A percentile compares a stretch with the other conserved stretches of the same genome.
Conservation (phyloP, 1,140 invertebrate species). For the Laupala kohalensis region DNA sequence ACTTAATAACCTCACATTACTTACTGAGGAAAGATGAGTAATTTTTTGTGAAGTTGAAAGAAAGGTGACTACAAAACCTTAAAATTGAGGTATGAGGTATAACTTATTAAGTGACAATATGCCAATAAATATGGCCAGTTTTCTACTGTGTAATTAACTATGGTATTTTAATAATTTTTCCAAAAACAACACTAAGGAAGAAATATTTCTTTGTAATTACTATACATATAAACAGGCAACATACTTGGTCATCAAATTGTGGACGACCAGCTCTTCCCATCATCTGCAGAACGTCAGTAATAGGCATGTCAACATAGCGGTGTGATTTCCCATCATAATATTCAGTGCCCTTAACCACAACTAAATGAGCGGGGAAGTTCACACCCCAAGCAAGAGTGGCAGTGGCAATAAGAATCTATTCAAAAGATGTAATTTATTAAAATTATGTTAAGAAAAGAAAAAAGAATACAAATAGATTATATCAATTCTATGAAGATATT, state of each 20-base stretch:
- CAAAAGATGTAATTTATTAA: not conserved
- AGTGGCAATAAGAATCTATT: conserved; percentile 87
- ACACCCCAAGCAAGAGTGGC: conserved; percentile 98
- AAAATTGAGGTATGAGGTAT: too few species aligned
- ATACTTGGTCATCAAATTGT: conserved; percentile 76
- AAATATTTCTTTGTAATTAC: too few species aligned
- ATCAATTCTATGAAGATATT: not conserved
- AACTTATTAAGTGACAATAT: too few species aligned
- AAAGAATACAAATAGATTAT: conserved; percentile 16
- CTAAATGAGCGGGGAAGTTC: conserved; percentile 91
- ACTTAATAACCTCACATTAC: too few species aligned
- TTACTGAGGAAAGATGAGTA: too few species aligned
- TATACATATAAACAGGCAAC: too few species aligned
- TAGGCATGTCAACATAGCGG: conserved; percentile 98
- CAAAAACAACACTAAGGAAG: too few species aligned
- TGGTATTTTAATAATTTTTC: too few species aligned
- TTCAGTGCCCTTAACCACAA: conserved; percentile 79
- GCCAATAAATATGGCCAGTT: too few species aligned
- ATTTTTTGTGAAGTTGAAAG: too few species aligned
- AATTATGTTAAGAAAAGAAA: conserved; percentile 9
- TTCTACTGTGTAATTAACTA: too few species aligned
- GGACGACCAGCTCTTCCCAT: conserved; percentile 96
- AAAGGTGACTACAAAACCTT: too few species aligned
- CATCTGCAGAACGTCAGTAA: conserved; percentile 98
- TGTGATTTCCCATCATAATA: conserved; percentile 95